Evolutionary conservation across 2,888 invertebrate species (phyloP).

Genomic region (Operophtera brumata): DNA sequence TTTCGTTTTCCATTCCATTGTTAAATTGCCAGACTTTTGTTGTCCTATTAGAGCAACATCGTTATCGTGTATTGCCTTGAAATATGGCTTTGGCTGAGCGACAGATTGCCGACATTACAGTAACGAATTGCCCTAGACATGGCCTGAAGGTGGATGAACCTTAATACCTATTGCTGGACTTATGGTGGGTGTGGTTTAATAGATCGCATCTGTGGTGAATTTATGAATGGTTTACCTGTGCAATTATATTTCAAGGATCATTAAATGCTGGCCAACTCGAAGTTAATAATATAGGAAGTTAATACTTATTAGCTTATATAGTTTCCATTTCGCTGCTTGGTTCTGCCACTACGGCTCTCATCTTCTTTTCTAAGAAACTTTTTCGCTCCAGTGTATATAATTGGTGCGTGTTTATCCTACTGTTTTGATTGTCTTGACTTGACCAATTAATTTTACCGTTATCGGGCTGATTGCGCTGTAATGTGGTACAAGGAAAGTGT

Average conservation of each 20-base stretch:
- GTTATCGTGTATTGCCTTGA: constrained; percentile 28
- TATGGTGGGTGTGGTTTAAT: neutral
- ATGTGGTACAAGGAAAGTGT: neutral
- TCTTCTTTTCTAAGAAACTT: too few species aligned
- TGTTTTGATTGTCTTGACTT: too few species aligned
- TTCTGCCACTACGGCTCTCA: too few species aligned
- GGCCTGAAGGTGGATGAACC: constrained; percentile 61
- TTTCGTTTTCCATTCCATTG: constrained; percentile 4
- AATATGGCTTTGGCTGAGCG: constrained; percentile 49
- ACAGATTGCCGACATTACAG: constrained; percentile 75
- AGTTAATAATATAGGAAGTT: too few species aligned
- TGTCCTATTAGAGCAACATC: constrained; percentile 14
- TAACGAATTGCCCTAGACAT: constrained; percentile 71
- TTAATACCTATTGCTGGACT: constrained; percentile 16
- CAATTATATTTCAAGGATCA: constrained; percentile 4
- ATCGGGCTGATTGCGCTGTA: neutral
- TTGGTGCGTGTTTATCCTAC: too few species aligned
- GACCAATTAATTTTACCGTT: too few species aligned
- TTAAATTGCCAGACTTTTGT: constrained; percentile 10
- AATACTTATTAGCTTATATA: too few species aligned
- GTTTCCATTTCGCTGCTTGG: too few species aligned
- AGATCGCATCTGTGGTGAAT: neutral
- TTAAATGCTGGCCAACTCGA: neutral
- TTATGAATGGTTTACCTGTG: constrained; percentile 16
- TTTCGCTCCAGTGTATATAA: too few species aligned